Conservation (phyloP, 2,113 vertebrate genomes). For the Vicugna pacos region DNA sequence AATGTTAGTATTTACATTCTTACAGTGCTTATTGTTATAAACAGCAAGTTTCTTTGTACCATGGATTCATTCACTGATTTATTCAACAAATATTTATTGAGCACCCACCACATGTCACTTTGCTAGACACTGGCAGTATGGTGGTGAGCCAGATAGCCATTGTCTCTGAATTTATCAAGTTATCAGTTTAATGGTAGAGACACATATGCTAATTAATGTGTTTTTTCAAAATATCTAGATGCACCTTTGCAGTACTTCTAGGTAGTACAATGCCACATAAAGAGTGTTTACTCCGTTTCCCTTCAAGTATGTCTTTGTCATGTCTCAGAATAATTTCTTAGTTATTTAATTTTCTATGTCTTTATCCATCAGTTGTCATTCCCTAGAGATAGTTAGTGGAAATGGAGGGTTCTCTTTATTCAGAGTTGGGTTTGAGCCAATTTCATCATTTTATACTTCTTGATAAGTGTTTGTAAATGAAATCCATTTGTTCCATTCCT, state of each 20-base stretch:
- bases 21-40: neutral
- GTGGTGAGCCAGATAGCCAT: neutral
- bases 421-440: neutral
- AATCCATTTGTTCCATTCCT: neutral
- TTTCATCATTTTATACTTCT: neutral
- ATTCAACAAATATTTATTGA: neutral
- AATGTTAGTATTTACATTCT: neutral
- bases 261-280: neutral
- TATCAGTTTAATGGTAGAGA: neutral
- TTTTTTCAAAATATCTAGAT: slow-evolving; percentile 19
- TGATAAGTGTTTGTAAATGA: neutral
- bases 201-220: neutral
- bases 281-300: neutral
- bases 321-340: neutral
- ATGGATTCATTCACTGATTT: neutral
- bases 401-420: slow-evolving; percentile 29
- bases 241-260: neutral
- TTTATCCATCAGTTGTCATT: neutral
- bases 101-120: neutral
- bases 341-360: neutral
- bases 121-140: neutral
- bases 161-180: neutral
- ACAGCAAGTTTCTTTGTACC: neutral
- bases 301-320: neutral
- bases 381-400: neutral